Evolutionary conservation across 2,797 vertebrate species (phyloP).

Genomic region (Enteromius mattozi): DNA sequence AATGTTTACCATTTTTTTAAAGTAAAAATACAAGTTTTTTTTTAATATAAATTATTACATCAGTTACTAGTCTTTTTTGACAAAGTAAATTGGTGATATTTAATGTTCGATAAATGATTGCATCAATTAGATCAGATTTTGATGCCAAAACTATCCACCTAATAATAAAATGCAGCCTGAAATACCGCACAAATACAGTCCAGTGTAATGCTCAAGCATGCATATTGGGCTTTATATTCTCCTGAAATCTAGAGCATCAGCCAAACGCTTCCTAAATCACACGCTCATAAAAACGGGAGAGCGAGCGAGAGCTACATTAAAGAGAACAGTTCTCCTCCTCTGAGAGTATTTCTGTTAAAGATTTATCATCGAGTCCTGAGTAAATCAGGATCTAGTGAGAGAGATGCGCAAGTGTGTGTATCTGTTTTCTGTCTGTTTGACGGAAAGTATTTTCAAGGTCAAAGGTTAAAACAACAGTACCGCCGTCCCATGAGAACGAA

Average conservation of each 20-base stretch:
- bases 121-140: not conserved
- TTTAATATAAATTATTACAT: not conserved
- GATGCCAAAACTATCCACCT: not conserved
- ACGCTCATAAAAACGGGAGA: not conserved
- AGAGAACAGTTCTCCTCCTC: constrained; percentile 4
- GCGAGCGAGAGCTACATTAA: not conserved
- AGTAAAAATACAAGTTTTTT: too few species aligned
- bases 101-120: not conserved
- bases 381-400: constrained; percentile 6
- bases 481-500: constrained; percentile 17
- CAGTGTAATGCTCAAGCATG: not conserved
- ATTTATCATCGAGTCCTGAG: not conserved
- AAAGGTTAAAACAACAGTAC: constrained; percentile 23
- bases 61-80: not conserved
- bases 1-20: too few species aligned
- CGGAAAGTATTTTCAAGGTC: constrained; percentile 28
- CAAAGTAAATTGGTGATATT: not conserved
- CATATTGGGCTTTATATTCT: not conserved
- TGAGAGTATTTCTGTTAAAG: constrained; percentile 21
- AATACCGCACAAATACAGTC: not conserved
- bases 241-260: not conserved
- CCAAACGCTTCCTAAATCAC: not conserved
- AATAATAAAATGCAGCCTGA: not conserved
- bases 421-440: constrained; percentile 25
- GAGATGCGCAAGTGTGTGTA: constrained; percentile 26